phyloP scores from a whole-genome alignment of 2,888 invertebrate species.

The Belgica antarctica region DNA sequence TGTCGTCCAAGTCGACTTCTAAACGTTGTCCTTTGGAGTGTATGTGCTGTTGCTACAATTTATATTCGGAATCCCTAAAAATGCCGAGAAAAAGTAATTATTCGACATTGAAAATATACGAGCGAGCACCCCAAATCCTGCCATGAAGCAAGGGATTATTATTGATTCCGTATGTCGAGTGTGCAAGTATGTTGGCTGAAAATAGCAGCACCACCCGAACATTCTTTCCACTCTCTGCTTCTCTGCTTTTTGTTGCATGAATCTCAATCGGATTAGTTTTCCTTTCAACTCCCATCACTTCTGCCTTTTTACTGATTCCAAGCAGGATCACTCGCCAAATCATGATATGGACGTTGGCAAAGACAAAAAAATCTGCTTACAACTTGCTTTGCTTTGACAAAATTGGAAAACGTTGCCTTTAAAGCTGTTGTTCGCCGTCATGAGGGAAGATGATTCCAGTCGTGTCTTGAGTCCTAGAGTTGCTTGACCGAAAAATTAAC shows the following conservation, averaged over 20 bases:
- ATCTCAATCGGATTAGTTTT: conserved; percentile 42
- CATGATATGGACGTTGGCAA: too few species aligned
- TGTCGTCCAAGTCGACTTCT: too few species aligned
- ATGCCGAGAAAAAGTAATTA: conserved; percentile 28
- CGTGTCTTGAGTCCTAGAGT: too few species aligned
- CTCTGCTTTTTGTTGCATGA: conserved; percentile 17
- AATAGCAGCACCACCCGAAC: conserved; percentile 2
- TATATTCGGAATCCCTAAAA: too few species aligned
- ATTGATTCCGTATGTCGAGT: conserved; percentile 39
- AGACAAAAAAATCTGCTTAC: too few species aligned
- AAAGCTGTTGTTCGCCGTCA: too few species aligned
- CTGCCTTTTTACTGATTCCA: neutral
- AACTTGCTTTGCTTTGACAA: too few species aligned
- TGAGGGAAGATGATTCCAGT: too few species aligned
- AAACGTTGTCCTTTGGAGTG: too few species aligned
- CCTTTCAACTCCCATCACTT: neutral
- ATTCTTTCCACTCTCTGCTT: conserved; percentile 34
- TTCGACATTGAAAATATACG: neutral
- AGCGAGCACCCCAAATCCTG: neutral
- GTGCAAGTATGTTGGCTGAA: neutral
- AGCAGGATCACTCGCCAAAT: too few species aligned
- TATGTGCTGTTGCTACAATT: too few species aligned
- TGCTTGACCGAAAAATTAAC: conserved; percentile 39
- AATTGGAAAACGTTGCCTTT: too few species aligned
- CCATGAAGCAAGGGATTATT: conserved; percentile 18